Conservation (phyloP, 2,113 vertebrate species). For the Pogonocichla stellata region DNA sequence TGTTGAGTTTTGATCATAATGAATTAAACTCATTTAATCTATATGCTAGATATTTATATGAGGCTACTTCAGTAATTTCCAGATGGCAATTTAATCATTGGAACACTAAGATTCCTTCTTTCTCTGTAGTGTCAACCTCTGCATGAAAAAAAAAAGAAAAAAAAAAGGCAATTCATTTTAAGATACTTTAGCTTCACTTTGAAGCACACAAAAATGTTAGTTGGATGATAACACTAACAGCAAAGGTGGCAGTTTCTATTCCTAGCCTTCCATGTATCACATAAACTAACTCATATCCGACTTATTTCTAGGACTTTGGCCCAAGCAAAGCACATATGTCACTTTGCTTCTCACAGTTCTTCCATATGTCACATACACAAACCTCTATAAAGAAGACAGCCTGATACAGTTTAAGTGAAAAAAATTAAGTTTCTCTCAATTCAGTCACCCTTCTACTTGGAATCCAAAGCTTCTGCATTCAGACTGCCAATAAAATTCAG, state of each 20-base stretch:
- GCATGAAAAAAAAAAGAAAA: neutral
- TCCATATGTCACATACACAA: neutral
- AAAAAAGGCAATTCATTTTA: neutral
- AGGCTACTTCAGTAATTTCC: neutral
- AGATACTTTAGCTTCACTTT: neutral
- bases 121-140: neutral
- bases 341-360: neutral
- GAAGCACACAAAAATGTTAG: neutral
- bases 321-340: neutral
- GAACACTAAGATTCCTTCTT: neutral
- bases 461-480: neutral
- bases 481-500: neutral
- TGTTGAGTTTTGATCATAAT: neutral
- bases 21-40: neutral
- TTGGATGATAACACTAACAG: neutral
- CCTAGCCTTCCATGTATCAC: neutral
- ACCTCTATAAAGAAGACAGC: neutral
- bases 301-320: neutral
- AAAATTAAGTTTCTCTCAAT: neutral
- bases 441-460: neutral
- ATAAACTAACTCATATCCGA: neutral
- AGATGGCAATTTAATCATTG: neutral
- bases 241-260: conserved; percentile 9
- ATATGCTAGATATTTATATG: neutral
- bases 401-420: neutral